Evolutionary conservation across 2,797 vertebrate species (phyloP).

Genomic region (Fundulus diaphanus): DNA sequence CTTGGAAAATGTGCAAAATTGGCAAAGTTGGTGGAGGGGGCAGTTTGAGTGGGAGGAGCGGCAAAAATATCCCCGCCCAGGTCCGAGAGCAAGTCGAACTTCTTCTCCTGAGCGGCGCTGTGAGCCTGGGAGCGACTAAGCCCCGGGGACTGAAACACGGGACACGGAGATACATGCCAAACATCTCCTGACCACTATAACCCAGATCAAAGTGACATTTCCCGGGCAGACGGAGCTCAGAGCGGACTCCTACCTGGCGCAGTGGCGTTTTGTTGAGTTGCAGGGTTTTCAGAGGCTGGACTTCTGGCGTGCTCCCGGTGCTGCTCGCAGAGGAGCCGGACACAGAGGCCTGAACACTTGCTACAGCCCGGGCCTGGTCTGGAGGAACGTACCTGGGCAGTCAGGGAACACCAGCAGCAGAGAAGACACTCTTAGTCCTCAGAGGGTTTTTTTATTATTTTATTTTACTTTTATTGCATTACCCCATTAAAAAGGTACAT

Average conservation of each 20-base stretch:
- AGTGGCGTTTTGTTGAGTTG: constrained; percentile 95
- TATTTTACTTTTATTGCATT: background rate
- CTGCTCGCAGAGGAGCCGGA: constrained; percentile 96
- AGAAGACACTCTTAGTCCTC: background rate
- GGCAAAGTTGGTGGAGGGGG: constrained; percentile 93
- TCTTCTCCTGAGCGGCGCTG: constrained; percentile 88
- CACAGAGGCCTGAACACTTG: constrained; percentile 91
- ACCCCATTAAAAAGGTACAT: background rate
- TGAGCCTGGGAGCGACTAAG: constrained; percentile 86
- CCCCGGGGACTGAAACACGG: constrained; percentile 86
- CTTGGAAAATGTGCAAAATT: constrained; percentile 99
- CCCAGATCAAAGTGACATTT: background rate
- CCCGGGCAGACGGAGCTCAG: background rate
- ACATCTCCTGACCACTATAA: background rate
- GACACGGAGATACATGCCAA: background rate
- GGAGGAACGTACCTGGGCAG: constrained; percentile 93
- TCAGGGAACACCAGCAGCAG: constrained; percentile 16
- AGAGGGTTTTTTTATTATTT: too few species aligned
- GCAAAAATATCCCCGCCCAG: constrained; percentile 98
- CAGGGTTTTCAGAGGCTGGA: constrained; percentile 93
- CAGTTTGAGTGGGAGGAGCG: constrained; percentile 82
- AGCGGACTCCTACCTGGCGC: constrained; percentile 82
- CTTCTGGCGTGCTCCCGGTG: constrained; percentile 96
- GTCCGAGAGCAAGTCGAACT: constrained; percentile 96
- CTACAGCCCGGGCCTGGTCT: constrained; percentile 92